Conservation (phyloP, 2,113 vertebrate species). For the Phylloscopus trochiloides region DNA sequence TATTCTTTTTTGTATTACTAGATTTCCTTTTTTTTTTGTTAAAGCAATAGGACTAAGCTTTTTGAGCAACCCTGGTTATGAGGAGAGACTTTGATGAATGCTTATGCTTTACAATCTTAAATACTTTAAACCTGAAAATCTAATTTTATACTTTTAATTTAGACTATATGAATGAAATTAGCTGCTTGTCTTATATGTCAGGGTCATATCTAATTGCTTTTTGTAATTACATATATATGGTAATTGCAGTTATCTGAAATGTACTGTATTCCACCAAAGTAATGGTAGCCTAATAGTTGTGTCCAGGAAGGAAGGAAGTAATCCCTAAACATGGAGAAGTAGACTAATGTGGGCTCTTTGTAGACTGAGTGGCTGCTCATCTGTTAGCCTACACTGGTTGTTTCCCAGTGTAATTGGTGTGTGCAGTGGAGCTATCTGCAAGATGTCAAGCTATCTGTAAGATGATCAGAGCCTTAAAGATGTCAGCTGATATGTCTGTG, state of each 20-base stretch:
- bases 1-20: background rate
- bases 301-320: background rate
- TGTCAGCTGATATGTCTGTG: background rate
- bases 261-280: background rate
- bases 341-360: background rate
- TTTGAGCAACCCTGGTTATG: background rate
- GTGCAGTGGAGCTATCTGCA: background rate
- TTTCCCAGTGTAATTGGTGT: background rate
- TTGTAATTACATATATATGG: background rate
- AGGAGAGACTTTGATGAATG: background rate
- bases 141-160: background rate
- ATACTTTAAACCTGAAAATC: background rate
- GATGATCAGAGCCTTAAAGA: background rate
- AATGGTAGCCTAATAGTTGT: background rate
- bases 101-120: background rate
- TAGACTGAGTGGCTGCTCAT: fast-evolving
- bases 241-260: background rate
- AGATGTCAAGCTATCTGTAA: background rate
- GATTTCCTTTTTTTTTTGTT: background rate
- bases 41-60: background rate
- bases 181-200: background rate
- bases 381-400: background rate
- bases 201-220: background rate
- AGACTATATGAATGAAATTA: background rate
- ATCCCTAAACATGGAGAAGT: background rate